Evolutionary conservation across 2,113 vertebrate species (phyloP).

Genomic region (Laticauda laticaudata): DNA sequence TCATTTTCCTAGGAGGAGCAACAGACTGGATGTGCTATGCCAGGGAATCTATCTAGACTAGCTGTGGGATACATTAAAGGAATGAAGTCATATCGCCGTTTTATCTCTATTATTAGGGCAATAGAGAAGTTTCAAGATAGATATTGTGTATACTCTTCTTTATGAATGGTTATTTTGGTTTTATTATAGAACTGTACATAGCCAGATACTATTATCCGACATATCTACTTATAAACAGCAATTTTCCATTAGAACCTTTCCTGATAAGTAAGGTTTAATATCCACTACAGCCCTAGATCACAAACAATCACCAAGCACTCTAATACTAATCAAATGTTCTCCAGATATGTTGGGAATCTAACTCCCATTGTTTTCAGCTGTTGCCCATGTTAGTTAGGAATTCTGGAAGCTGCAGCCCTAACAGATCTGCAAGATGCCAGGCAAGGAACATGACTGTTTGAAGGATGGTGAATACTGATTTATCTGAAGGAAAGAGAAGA

Average conservation of each 20-base stretch:
- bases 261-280: conserved; percentile 34
- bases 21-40: neutral
- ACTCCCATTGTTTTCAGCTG: neutral
- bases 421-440: too few relatives aligned
- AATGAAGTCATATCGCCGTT: neutral
- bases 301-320: conserved; percentile 24
- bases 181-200: conserved; percentile 19
- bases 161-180: neutral
- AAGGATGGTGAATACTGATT: conserved; percentile 15
- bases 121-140: neutral
- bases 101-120: neutral
- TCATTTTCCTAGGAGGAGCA: neutral
- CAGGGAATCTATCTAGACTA: neutral
- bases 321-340: neutral
- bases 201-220: neutral
- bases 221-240: conserved; percentile 15
- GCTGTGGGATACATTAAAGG: neutral
- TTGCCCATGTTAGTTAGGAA: neutral
- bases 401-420: neutral
- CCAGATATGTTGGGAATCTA: neutral
- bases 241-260: conserved; percentile 41
- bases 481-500: conserved; percentile 40
- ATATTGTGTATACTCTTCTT: neutral
- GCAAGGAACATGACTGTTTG: neutral
- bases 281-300: conserved; percentile 29